These are phyloP conservation scores for Rafetus swinhoei DNA, from an alignment of 2,113 vertebrate genomes.

Conservation along the genomic window DNA sequence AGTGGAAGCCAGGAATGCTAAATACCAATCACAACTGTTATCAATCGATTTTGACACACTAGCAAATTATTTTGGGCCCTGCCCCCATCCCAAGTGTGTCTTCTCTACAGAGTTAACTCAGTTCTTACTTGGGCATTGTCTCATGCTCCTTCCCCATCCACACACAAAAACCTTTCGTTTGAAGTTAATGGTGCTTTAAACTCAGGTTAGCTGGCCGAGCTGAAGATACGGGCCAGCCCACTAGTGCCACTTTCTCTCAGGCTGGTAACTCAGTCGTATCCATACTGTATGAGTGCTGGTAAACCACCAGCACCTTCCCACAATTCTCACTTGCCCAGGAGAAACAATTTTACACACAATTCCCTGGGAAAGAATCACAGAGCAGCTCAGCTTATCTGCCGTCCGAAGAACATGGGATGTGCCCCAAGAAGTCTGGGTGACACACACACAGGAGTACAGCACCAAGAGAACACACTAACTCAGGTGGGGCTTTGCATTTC, in stretches of 20 bases:
- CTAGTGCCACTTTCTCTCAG: neutral
- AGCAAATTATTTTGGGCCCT: accelerated
- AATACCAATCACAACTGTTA: accelerated
- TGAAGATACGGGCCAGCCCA: neutral
- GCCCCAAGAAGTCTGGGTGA: neutral
- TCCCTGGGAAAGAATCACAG: neutral
- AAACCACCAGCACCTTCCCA: neutral
- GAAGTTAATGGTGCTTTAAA: accelerated
- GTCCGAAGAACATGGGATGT: neutral
- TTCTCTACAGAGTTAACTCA: neutral
- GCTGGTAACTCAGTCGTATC: accelerated
- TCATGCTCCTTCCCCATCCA: neutral
- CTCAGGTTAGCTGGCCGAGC: neutral
- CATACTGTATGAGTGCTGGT: no score
- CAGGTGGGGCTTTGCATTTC: neutral
- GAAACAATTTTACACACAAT: accelerated
- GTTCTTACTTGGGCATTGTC: accelerated
- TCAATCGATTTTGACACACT: accelerated
- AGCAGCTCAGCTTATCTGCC: neutral
- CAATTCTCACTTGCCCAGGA: neutral
- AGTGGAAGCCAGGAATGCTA: neutral
- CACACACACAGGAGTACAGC: neutral
- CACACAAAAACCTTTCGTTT: neutral
- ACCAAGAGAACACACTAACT: accelerated
- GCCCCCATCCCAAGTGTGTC: no score